phyloP scores from a whole-genome alignment of 2,113 vertebrate species.

The Petaurus breviceps region DNA sequence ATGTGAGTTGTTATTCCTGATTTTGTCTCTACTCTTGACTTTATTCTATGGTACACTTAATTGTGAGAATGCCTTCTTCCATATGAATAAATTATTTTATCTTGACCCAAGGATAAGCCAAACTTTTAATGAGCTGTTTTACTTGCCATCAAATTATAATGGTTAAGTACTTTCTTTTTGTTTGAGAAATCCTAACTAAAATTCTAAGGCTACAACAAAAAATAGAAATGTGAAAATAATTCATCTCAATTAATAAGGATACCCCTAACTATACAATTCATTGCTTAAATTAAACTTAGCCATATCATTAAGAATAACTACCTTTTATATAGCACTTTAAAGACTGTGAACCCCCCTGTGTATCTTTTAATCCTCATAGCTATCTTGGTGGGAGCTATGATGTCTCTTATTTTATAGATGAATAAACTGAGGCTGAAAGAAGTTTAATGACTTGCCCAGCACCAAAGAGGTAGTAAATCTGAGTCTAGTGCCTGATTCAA shows the following conservation, averaged over 20 bases:
- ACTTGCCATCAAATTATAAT: not conserved
- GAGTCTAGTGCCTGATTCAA: not conserved
- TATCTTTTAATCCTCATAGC: not conserved
- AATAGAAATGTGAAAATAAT: not conserved
- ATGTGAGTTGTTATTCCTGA: not conserved
- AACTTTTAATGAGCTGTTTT: not conserved
- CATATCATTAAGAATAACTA: not conserved
- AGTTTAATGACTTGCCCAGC: not conserved
- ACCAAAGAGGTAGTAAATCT: not conserved
- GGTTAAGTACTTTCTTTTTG: not conserved
- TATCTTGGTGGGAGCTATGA: not conserved
- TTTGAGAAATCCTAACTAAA: not conserved
- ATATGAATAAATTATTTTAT: not conserved
- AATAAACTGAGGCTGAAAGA: not conserved
- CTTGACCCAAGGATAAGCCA: not conserved
- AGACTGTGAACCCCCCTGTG: not conserved
- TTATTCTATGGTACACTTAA: constrained; percentile 14
- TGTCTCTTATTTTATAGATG: not conserved
- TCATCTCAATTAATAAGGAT: not conserved
- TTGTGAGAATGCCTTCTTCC: not conserved
- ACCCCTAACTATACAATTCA: not conserved
- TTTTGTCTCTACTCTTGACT: not conserved
- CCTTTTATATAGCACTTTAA: not conserved
- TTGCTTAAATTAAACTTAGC: not conserved
- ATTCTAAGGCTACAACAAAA: not conserved